Base-by-base conservation (phyloP, 2,888 invertebrate species). In the Diarsia rubi region DNA sequence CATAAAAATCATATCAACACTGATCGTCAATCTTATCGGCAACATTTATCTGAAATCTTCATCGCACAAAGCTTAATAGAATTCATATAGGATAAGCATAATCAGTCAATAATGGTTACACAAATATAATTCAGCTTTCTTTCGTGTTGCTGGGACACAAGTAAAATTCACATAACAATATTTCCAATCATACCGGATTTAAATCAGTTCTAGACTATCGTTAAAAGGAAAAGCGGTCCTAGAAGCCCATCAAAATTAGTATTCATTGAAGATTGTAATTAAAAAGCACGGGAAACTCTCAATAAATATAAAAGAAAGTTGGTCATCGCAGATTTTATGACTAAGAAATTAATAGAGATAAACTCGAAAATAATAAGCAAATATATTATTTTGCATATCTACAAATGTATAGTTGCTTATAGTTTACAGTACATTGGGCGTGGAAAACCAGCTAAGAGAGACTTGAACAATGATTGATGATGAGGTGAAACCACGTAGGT, bases 391-490 rank as follows among this genome's bases (percentile, higher is more conserved):
- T 66, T 74, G 82, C 66, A 82, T 78, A 72, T 59, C 31, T 27
- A 52, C 16, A 44, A 66, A 81, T 27, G 24, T 57, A 52, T 68
- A 66, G 14, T 49, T 62, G 57, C 12, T 59, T 54, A 75, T 54
- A 72, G 64, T 63, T 73, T 19, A 65, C 45, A 71, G 59, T 70
- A 71, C 67, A 82, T 79, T 81, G 70, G 74, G 67, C 68, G 75
- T 78, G 82, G 68, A 86, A 84, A 79, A 78, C 74, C 52, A 68
- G 62, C 73, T 72, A 64, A 73, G 66, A 85, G 76, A 80, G 78
- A 66, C 75, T 77, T 76, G 74, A 78, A 86, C 86, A 85, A 88
- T 90, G 90, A 91, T 90, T 88, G 85, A 91, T 90, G 87, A 79
- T 78, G 76, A 83, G 80, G 89, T 79, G 85, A 86, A 88, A 85